A percentile compares a stretch with the other conserved stretches of the same genome.
phyloP scores from a whole-genome alignment of 2,113 vertebrate species.

The Etheostoma spectabile region DNA sequence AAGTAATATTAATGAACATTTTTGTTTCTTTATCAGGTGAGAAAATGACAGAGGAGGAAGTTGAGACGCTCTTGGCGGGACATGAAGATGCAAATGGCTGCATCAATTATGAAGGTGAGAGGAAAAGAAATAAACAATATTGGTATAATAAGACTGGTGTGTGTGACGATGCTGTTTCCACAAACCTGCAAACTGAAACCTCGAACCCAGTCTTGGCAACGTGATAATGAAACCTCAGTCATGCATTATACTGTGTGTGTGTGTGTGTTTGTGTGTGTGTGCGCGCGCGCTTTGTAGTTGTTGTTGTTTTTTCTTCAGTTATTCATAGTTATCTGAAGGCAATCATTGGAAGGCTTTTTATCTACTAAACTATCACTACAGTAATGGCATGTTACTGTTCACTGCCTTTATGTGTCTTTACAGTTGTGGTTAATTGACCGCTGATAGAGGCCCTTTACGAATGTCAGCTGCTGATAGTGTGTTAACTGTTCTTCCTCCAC shows the following conservation, averaged over 20 bases:
- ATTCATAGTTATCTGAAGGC: neutral
- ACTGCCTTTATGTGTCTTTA: neutral
- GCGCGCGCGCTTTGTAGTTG: neutral
- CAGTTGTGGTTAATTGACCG: conserved; percentile 21
- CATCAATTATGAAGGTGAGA: conserved; percentile 96
- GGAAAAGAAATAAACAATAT: neutral
- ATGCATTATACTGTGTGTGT: neutral
- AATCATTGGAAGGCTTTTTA: neutral
- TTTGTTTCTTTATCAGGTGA: conserved; percentile 84
- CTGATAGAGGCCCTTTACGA: conserved; percentile 9
- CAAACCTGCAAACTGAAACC: neutral
- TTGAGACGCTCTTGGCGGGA: conserved; percentile 91
- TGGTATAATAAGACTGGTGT: neutral
- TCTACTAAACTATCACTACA: neutral
- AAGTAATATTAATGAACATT: neutral
- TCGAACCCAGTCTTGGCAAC: neutral
- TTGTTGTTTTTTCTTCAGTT: too few relatives aligned
- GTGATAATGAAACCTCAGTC: neutral
- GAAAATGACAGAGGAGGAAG: conserved; percentile 96
- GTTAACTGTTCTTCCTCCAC: conserved; percentile 80
- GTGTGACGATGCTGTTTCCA: neutral
- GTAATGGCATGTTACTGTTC: neutral
- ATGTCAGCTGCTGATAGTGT: conserved; percentile 56
- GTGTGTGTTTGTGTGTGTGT: neutral
- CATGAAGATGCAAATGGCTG: conserved; percentile 96